Evolutionary conservation across 2,888 invertebrate genomes (phyloP).

Genomic region (Lasioglossum malachurum): DNA sequence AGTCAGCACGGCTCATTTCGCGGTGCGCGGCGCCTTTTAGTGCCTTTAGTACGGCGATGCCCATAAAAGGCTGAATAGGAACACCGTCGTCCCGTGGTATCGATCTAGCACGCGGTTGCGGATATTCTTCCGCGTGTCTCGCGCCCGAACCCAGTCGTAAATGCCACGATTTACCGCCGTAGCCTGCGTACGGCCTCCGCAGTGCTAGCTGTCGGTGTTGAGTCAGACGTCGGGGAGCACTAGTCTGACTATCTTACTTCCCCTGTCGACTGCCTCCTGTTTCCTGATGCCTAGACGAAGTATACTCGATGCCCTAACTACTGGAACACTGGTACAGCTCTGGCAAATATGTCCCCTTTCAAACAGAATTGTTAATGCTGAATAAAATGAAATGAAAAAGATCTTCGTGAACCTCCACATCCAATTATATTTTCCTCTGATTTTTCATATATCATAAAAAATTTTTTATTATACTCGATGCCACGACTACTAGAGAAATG

Average conservation of each 20-base stretch:
- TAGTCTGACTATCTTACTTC: not conserved
- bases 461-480: not conserved
- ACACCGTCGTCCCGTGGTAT: conserved; percentile 57
- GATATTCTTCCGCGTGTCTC: conserved; percentile 69
- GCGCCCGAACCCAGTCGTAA: conserved; percentile 47
- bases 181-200: not conserved
- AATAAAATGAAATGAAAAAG: not conserved
- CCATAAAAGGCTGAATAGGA: conserved; percentile 65
- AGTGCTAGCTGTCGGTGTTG: conserved; percentile 36
- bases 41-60: conserved; percentile 57
- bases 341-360: not conserved
- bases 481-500: not conserved
- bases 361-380: not conserved
- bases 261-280: conserved; percentile 12
- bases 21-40: conserved; percentile 54
- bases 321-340: not conserved
- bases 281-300: not conserved
- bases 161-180: conserved; percentile 45
- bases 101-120: conserved; percentile 63
- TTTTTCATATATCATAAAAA: too few relatives aligned
- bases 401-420: too few relatives aligned
- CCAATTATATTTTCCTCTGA: too few relatives aligned
- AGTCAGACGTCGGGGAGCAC: conserved; percentile 44
- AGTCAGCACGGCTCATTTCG: conserved; percentile 47
- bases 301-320: conserved; percentile 2